Evolutionary conservation across 2,113 vertebrate genomes (phyloP).

Genomic region (Merops nubicus): DNA sequence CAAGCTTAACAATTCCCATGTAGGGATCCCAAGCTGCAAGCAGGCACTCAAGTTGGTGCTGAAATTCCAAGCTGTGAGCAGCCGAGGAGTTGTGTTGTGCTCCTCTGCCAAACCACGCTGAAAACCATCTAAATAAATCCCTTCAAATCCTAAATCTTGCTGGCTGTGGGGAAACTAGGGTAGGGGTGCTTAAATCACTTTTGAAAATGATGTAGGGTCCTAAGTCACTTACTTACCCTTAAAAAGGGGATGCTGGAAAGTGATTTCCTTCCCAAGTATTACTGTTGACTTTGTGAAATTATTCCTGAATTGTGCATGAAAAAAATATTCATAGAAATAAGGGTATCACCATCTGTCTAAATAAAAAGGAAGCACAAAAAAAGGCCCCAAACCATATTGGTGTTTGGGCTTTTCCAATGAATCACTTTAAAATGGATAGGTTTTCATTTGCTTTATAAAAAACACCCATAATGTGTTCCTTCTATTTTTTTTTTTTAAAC

Average conservation of each 20-base stretch:
- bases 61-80: conserved; percentile 24
- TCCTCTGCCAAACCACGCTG: conserved; percentile 33
- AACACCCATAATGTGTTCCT: background rate
- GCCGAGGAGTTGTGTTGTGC: background rate
- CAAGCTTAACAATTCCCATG: conserved; percentile 57
- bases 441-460: background rate
- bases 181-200: conserved; percentile 24
- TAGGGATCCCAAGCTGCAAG: conserved; percentile 28
- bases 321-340: conserved; percentile 24
- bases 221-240: conserved; percentile 19
- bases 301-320: background rate
- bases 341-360: background rate
- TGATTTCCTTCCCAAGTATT: background rate
- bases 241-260: background rate
- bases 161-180: conserved; percentile 36
- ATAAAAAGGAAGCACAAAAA: conserved; percentile 8
- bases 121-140: conserved; percentile 61
- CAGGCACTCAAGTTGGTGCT: conserved; percentile 35
- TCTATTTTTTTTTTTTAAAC: background rate
- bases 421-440: background rate
- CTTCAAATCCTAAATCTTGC: conserved; percentile 64
- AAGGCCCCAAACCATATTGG: background rate
- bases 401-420: background rate
- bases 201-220: conserved; percentile 6
- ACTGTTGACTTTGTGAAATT: conserved; percentile 10